These are phyloP conservation scores for Oscheius sp. DNA, from an alignment of 2,888 invertebrate species.

Conservation along the genomic window DNA sequence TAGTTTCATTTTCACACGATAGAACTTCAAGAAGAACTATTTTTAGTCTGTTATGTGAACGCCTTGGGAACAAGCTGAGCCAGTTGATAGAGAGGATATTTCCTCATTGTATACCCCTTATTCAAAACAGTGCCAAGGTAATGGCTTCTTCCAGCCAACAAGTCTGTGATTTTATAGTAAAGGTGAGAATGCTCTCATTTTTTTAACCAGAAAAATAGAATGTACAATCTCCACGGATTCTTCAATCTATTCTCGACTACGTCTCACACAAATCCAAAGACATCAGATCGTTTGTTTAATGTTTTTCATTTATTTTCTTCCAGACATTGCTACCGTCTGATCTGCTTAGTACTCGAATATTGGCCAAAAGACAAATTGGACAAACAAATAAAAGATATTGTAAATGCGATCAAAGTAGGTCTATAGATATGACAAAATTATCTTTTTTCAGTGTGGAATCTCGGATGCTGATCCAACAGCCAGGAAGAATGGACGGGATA, in stretches of 20 bases:
- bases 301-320: neutral
- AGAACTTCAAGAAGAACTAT: too few relatives aligned
- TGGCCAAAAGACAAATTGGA: constrained; percentile 88
- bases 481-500: constrained; percentile 80
- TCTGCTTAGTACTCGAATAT: constrained; percentile 83
- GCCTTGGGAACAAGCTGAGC: constrained; percentile 83
- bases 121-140: constrained; percentile 94
- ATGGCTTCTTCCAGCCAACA: constrained; percentile 34
- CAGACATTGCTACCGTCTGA: constrained; percentile 80
- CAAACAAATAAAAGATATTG: constrained; percentile 80
- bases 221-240: constrained; percentile 31
- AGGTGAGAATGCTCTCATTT: constrained; percentile 33
- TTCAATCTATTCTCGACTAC: constrained; percentile 25
- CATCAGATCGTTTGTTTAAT: constrained; percentile 35
- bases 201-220: constrained; percentile 75
- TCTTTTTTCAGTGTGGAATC: constrained; percentile 76
- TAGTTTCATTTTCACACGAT: neutral
- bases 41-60: constrained; percentile 83
- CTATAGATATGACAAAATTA: neutral
- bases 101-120: constrained; percentile 84
- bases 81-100: constrained; percentile 85
- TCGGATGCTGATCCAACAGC: constrained; percentile 92
- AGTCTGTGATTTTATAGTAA: constrained; percentile 39
- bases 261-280: constrained; percentile 37
- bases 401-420: constrained; percentile 79